Evolutionary conservation across 2,113 vertebrate species (phyloP), one percentile per base, ranked within the genome.

Genomic region (Lepisosteus oculatus): DNA sequence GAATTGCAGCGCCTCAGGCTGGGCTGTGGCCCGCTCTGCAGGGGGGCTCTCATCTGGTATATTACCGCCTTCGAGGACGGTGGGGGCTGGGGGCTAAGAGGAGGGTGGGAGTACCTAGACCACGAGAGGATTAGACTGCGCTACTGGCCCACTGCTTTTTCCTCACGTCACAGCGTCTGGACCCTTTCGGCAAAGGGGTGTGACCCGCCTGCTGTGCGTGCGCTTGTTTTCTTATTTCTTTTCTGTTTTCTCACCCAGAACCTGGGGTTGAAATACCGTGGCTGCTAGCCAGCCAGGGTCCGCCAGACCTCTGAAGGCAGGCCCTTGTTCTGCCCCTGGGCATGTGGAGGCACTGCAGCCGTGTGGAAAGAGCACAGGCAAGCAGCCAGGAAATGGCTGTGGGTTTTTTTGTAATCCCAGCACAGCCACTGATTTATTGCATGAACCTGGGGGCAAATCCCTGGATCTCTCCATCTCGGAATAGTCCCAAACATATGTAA

Each of bases 1-100:
- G 73, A 79, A 74, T 79, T 81, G 77, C 74, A 78, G 74, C 74
- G 3, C 78, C 81, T 0, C 3, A 8, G 82, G 76, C 77, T 80
- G 43, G 29, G 29, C 29, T 29, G 64, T 72, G 63, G 13, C 76
- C 57, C 68, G 61, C 57, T 59, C 57, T 7, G 3, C 0, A 74
- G 51, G 64, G 75, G 29, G 45, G 59, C 79, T 85, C 81, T 80
- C 76, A 75, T 84, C 77, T 68, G 68, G 61, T 8, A n/a, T 70
- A 5, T 11, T 69, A 72, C 42, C 3, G 6, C 14, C 47, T 51
- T 9, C 9, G 47, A 51, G 9, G 9, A 51, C 5, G 47, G 47
- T 6, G 47, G 5, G 47, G 47, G 5, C 5, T 1, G 47, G 47
- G 47, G 9, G 47, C 47, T 51, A 9, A 51, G 47, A 51, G 47